Percentiles rank a stretch among this genome's conserved stretches.
These are phyloP conservation scores for Sebastes hubbsi DNA, from an alignment of 2,797 vertebrate species.

Conservation along the genomic window DNA sequence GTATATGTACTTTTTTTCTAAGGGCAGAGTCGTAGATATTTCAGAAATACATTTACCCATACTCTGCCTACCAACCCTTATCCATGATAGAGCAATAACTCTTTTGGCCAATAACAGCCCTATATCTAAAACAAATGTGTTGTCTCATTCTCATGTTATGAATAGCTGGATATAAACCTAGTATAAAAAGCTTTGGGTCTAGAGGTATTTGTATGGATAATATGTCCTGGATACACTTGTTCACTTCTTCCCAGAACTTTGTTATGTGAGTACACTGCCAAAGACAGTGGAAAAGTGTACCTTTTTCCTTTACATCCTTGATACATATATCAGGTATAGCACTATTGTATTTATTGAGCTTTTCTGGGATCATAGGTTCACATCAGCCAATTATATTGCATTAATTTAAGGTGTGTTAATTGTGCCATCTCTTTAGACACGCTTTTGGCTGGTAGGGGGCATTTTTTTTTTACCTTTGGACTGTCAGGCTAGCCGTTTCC, in stretches of 20 bases:
- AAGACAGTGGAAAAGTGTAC: background rate
- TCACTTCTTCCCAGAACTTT: background rate
- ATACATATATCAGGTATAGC: background rate
- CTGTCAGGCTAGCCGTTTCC: background rate
- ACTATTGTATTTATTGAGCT: background rate
- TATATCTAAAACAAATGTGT: background rate
- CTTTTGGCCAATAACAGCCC: background rate
- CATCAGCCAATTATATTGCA: background rate
- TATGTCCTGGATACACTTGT: background rate
- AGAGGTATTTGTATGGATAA: background rate
- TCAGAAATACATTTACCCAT: background rate
- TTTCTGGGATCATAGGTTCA: background rate
- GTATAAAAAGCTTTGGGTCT: background rate
- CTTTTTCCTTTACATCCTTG: background rate
- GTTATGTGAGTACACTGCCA: background rate
- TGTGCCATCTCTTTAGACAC: too few species aligned
- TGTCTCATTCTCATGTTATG: background rate
- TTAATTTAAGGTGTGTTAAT: background rate
- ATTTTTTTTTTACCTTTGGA: background rate
- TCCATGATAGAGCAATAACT: background rate
- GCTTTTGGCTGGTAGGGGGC: too few species aligned
- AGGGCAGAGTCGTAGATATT: background rate
- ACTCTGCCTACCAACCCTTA: background rate
- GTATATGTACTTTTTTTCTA: background rate
- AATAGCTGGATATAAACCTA: background rate